Evolutionary conservation across 2,797 vertebrate genomes (phyloP).

Genomic region (Myotis myotis): DNA sequence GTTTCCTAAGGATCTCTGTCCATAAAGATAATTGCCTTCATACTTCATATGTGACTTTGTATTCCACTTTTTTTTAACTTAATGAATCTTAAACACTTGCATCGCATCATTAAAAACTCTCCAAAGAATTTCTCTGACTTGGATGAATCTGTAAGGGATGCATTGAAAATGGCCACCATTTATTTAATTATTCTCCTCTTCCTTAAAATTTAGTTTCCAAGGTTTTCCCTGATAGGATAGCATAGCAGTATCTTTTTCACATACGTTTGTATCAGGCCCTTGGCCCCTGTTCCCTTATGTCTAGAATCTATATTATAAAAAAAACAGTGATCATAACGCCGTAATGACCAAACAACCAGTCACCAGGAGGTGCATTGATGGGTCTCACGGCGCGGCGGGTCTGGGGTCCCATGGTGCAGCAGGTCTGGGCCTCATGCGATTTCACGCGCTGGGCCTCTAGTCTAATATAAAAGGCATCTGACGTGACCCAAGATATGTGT

Average conservation of each 20-base stretch:
- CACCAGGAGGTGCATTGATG: too few species aligned
- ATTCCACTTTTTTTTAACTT: not conserved
- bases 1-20: slow-evolving; percentile 1
- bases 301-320: not conserved
- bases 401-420: too few species aligned
- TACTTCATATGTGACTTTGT: not conserved
- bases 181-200: not conserved
- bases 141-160: not conserved
- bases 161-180: not conserved
- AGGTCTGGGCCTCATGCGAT: too few species aligned
- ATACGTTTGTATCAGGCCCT: not conserved
- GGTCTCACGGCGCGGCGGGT: fast-evolving
- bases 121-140: slow-evolving; percentile 12
- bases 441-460: too few species aligned
- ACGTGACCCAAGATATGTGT: not conserved
- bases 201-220: not conserved
- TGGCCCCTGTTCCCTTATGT: not conserved
- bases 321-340: too few species aligned
- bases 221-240: not conserved
- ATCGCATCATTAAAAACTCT: not conserved
- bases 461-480: not conserved
- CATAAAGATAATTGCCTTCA: not conserved
- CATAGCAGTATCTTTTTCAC: not conserved
- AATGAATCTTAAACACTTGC: slow-evolving; percentile 14
- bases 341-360: too few species aligned